Conservation (phyloP, 2,113 vertebrate genomes). For the Acanthisitta chloris region DNA sequence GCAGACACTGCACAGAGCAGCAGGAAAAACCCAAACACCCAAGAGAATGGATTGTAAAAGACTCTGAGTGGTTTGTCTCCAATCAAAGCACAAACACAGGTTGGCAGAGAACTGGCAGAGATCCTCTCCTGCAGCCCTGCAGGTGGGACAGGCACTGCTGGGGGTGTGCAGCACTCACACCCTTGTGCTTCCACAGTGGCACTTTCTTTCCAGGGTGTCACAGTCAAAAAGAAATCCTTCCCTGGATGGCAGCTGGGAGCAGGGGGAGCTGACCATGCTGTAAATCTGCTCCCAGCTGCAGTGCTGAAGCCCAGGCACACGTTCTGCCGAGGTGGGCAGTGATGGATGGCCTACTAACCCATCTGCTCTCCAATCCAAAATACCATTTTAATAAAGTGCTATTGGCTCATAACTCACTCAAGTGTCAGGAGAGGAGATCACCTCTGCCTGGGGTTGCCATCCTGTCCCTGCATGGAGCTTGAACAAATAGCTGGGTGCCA, state of each 20-base stretch:
- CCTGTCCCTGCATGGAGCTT: neutral
- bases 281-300: neutral
- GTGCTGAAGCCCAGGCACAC: neutral
- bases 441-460: neutral
- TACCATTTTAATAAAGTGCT: neutral
- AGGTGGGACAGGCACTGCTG: no score
- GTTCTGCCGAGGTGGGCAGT: neutral
- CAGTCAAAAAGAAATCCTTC: neutral
- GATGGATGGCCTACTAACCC: neutral
- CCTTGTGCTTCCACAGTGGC: fast-evolving
- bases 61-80: neutral
- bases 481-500: neutral
- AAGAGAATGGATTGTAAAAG: fast-evolving
- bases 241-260: neutral
- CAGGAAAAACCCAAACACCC: neutral
- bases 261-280: neutral
- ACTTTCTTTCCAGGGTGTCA: neutral
- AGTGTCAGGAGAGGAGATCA: neutral
- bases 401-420: neutral
- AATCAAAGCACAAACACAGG: neutral
- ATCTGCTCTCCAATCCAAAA: constrained; percentile 10
- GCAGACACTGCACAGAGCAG: neutral
- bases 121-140: no score
- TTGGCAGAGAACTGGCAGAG: no score
- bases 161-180: fast-evolving